Percentiles rank a stretch among this genome's conserved stretches.
phyloP scores from a whole-genome alignment of 2,797 vertebrate genomes.

The Chrysocyon brachyurus region DNA sequence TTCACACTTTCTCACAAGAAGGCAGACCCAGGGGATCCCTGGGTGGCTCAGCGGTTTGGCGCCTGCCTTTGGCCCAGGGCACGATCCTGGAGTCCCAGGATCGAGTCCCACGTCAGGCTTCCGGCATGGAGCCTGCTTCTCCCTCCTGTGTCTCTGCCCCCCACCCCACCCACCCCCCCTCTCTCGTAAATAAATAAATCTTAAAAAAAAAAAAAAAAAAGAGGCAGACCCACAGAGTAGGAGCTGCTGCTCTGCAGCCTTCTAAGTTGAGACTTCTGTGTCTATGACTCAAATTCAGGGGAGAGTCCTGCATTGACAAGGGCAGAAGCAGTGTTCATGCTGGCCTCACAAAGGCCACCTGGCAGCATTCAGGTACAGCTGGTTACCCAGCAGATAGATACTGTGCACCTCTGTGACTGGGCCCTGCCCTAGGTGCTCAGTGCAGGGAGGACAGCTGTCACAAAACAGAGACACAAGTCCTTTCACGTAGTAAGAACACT shows the following conservation, averaged over 20 bases:
- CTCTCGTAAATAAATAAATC: too few species aligned
- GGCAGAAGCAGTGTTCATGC: neutral
- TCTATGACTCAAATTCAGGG: neutral
- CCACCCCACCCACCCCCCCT: too few species aligned
- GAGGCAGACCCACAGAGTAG: neutral
- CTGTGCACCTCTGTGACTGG: neutral
- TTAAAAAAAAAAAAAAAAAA: too few species aligned
- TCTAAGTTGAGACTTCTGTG: neutral
- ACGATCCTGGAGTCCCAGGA: too few species aligned
- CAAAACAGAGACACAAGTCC: neutral
- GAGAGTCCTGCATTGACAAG: neutral
- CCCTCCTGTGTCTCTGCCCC: too few species aligned
- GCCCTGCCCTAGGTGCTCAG: neutral
- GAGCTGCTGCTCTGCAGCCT: neutral
- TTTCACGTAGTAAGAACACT: neutral
- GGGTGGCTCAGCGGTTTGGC: too few species aligned
- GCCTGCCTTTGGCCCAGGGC: too few species aligned
- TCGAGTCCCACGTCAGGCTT: too few species aligned
- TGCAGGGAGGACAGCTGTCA: neutral
- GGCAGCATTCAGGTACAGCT: neutral
- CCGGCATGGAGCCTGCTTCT: too few species aligned
- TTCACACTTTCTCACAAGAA: neutral
- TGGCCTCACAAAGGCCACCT: neutral
- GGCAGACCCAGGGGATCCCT: neutral
- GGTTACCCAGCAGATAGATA: neutral